These are phyloP conservation scores for Polydrusus pterygomalis DNA, from an alignment of 2,888 invertebrate species.

Conservation along the genomic window DNA sequence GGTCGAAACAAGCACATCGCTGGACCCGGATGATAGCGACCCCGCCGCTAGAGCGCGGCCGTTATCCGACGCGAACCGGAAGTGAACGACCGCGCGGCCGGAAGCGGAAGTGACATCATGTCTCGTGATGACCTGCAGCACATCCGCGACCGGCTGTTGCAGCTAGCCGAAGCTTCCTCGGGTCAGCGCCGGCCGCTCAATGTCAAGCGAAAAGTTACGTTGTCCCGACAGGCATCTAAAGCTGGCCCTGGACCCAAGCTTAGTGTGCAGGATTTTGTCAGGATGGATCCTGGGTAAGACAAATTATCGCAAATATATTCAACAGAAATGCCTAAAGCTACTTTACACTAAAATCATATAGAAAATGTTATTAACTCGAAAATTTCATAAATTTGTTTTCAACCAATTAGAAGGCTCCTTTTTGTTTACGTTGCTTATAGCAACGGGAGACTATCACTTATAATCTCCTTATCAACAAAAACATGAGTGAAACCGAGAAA, in stretches of 20 bases:
- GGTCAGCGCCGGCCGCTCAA: slow-evolving; percentile 53
- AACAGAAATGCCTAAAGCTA: too few species aligned
- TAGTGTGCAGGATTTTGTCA: slow-evolving; percentile 70
- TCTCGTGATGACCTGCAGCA: slow-evolving; percentile 72
- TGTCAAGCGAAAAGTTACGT: slow-evolving; percentile 49
- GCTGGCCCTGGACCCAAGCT: slow-evolving; percentile 60
- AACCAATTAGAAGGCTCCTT: too few species aligned
- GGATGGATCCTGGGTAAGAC: slow-evolving; percentile 72
- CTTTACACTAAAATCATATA: too few species aligned
- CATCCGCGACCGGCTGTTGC: slow-evolving; percentile 73
- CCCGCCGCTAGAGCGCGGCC: slow-evolving; percentile 10
- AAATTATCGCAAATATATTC: slow-evolving; percentile 4
- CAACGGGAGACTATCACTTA: too few species aligned
- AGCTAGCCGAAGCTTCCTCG: slow-evolving; percentile 70
- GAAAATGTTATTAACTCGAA: too few species aligned
- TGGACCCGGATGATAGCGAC: slow-evolving; percentile 35
- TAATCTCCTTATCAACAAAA: too few species aligned
- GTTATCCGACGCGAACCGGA: slow-evolving; percentile 16
- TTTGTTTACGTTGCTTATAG: too few species aligned
- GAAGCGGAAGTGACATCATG: slow-evolving; percentile 55
- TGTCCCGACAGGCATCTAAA: slow-evolving; percentile 53
- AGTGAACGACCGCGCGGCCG: slow-evolving; percentile 46
- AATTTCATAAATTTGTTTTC: too few species aligned
- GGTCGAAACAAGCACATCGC: slow-evolving; percentile 20
- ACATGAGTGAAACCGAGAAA: too few species aligned